Evolutionary conservation across 2,113 vertebrate species (phyloP).

Genomic region (Ivindomyrus marchei): DNA sequence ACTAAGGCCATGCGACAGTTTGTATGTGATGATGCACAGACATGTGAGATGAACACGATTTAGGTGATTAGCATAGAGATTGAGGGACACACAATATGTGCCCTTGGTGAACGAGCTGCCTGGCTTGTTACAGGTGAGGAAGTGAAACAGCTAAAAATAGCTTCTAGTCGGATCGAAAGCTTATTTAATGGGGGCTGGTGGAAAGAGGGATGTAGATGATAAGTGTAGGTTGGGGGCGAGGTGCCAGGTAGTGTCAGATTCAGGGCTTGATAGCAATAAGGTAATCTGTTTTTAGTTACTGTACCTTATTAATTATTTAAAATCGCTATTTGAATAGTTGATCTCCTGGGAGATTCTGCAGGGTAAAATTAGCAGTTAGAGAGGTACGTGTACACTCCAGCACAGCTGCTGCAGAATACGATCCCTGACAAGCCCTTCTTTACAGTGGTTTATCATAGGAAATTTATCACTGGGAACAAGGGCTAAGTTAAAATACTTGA

Average conservation of each 20-base stretch:
- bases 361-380: background rate
- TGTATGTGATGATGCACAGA: constrained; percentile 70
- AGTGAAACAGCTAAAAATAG: background rate
- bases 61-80: constrained; percentile 98
- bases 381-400: background rate
- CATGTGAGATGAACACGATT: constrained; percentile 81
- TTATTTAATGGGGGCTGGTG: background rate
- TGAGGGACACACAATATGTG: constrained; percentile 92
- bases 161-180: background rate
- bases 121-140: constrained; percentile 86
- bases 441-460: background rate
- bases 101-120: constrained; percentile 83
- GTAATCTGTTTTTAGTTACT: constrained; percentile 1
- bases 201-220: background rate
- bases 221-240: background rate
- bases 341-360: background rate
- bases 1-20: constrained; percentile 95
- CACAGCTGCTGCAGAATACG: background rate
- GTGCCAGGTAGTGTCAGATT: background rate
- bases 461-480: background rate
- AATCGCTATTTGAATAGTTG: background rate
- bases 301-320: constrained; percentile 1
- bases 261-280: background rate
- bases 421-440: background rate
- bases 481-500: background rate